Evolutionary conservation across 2,113 vertebrate genomes (phyloP).

Genomic region (Datnioides undecimradiatus): DNA sequence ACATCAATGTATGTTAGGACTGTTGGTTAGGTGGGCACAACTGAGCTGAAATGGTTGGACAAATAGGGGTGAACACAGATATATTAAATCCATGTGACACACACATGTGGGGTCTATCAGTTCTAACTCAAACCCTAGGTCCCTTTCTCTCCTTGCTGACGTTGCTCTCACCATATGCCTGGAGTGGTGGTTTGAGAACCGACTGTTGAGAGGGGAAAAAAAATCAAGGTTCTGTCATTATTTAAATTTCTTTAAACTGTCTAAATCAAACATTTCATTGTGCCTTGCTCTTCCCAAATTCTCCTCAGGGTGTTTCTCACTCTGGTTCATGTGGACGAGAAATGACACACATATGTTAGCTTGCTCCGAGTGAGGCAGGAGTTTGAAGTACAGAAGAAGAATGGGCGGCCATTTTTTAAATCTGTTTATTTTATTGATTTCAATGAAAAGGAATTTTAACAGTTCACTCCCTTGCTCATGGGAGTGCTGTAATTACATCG

Average conservation of each 20-base stretch:
- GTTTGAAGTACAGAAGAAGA: conserved; percentile 3
- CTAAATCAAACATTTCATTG: conserved; percentile 24
- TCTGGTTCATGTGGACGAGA: conserved; percentile 13
- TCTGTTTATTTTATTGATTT: conserved; percentile 55
- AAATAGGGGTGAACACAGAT: conserved; percentile 7
- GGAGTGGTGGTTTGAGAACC: conserved; percentile 36
- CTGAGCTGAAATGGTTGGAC: neutral
- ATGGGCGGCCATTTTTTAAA: conserved; percentile 21
- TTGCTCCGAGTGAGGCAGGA: neutral
- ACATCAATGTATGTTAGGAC: neutral
- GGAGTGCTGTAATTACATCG: neutral
- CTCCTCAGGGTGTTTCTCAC: conserved; percentile 18
- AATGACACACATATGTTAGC: conserved; percentile 26
- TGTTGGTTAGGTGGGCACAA: neutral
- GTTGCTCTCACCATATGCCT: conserved; percentile 18
- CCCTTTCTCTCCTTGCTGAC: conserved; percentile 14
- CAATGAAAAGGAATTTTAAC: conserved; percentile 62
- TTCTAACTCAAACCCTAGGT: conserved; percentile 31
- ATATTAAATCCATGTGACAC: conserved; percentile 28
- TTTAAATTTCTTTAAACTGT: conserved; percentile 26
- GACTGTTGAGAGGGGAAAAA: conserved; percentile 8
- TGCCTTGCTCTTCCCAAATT: conserved; percentile 4
- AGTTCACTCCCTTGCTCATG: conserved; percentile 36
- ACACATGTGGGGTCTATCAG: conserved; percentile 46
- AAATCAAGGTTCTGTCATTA: conserved; percentile 16